Percentiles rank a stretch among this genome's conserved stretches.
Conservation (phyloP, 30 jellyfish, hydroid and myxozoan genomes). For the Cassiopea andromeda region DNA sequence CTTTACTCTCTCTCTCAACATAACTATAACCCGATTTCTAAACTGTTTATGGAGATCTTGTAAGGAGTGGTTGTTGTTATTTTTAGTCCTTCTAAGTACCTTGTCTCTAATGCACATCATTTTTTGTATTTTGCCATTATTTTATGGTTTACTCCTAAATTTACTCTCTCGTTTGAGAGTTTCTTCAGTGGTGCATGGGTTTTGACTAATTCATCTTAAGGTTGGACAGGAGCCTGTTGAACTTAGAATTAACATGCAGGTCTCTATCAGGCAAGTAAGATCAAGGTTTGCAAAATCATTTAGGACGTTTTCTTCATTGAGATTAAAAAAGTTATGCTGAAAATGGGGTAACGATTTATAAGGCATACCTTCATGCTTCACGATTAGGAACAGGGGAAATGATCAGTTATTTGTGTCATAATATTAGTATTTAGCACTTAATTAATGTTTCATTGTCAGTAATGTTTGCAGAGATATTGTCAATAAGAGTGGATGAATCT, state of each 20-base stretch:
- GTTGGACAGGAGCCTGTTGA: conserved; percentile 47
- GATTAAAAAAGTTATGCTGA: conserved; percentile 50
- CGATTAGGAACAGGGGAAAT: conserved; percentile 61
- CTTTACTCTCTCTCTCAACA: neutral
- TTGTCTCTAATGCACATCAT: conserved; percentile 64
- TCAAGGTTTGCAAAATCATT: conserved; percentile 63
- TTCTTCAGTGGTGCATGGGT: conserved; percentile 59
- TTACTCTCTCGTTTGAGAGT: conserved; percentile 33
- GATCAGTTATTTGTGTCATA: conserved; percentile 61
- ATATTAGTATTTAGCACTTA: conserved; percentile 54
- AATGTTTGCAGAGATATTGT: conserved; percentile 58
- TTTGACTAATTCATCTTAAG: conserved; percentile 46
- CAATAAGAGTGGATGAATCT: conserved; percentile 66
- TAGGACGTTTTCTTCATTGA: conserved; percentile 48
- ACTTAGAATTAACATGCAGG: conserved; percentile 14
- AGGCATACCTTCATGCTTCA: conserved; percentile 63
- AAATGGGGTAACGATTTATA: conserved; percentile 35
- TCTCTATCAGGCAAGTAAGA: conserved; percentile 30
- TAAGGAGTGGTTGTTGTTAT: neutral
- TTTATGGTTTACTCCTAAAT: conserved; percentile 54
- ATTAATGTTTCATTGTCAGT: conserved; percentile 27
- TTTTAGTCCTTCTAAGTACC: conserved; percentile 32
- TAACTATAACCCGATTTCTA: neutral
- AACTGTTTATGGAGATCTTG: neutral
- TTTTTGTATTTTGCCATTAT: conserved; percentile 32